Conservation (phyloP, 2,888 invertebrate genomes). For the Rhagonycha fulva region DNA sequence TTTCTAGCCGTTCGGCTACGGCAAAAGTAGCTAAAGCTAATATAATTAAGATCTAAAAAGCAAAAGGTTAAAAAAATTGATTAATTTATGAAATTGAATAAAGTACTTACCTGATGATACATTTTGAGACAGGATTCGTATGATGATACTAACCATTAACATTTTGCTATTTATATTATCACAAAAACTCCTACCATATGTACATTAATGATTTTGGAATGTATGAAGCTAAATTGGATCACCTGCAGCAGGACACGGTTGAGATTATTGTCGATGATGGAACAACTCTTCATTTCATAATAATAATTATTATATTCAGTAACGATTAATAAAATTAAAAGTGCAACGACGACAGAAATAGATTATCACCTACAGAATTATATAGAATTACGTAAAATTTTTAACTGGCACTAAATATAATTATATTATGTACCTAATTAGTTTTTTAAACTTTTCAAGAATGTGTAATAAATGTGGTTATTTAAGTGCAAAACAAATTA, state of each 20-base stretch:
- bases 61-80: not conserved
- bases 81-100: not conserved
- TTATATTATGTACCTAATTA: too few relatives aligned
- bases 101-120: not conserved
- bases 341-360: not conserved
- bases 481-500: too few relatives aligned
- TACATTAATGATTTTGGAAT: constrained; percentile 32
- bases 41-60: constrained; percentile 37
- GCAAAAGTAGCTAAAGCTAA: constrained; percentile 41
- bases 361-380: too few relatives aligned
- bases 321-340: not conserved
- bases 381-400: too few relatives aligned
- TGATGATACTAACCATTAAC: too few relatives aligned
- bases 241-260: constrained; percentile 40
- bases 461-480: too few relatives aligned
- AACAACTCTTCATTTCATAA: not conserved
- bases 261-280: constrained; percentile 13
- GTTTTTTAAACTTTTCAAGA: too few relatives aligned
- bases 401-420: too few relatives aligned
- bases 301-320: not conserved
- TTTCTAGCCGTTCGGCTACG: constrained; percentile 43
- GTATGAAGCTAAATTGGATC: constrained; percentile 39
- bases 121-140: not conserved
- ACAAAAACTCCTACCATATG: constrained; percentile 13
- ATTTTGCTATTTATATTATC: constrained; percentile 30